Percentiles rank a stretch among this genome's conserved stretches.
Evolutionary conservation across 2,888 invertebrate genomes (phyloP).

Genomic region (Erebia epiphron): DNA sequence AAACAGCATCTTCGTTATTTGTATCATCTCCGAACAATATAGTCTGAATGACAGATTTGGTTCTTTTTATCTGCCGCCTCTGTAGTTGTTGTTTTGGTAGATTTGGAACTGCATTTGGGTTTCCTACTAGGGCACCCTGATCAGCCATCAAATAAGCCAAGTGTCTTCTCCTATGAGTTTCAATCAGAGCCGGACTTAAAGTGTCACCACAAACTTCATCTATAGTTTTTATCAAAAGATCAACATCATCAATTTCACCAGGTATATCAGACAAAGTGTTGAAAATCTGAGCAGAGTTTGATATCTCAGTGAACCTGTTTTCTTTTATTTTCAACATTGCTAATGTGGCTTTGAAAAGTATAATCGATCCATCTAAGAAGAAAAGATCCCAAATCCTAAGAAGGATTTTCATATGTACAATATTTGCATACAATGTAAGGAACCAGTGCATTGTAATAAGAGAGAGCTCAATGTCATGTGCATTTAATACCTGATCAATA

Average conservation of each 20-base stretch:
- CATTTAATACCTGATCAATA: conserved; percentile 94
- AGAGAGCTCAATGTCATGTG: conserved; percentile 97
- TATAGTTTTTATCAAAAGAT: conserved; percentile 90
- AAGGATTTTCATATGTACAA: conserved; percentile 97
- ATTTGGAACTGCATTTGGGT: conserved; percentile 94
- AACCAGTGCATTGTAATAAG: conserved; percentile 99
- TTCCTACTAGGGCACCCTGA: conserved; percentile 95
- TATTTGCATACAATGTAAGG: conserved; percentile 97
- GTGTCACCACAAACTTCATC: conserved; percentile 89
- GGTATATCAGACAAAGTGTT: conserved; percentile 98
- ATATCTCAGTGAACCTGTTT: conserved; percentile 89
- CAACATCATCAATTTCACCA: conserved; percentile 95
- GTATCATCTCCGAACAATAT: conserved; percentile 92
- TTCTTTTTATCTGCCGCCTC: conserved; percentile 93
- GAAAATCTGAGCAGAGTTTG: conserved; percentile 99
- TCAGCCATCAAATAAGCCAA: conserved; percentile 98
- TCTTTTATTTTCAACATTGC: conserved; percentile 95
- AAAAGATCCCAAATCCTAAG: conserved; percentile 98
- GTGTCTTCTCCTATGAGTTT: conserved; percentile 95
- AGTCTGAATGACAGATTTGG: conserved; percentile 94
- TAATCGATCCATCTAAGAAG: conserved; percentile 97
- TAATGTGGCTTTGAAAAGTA: conserved; percentile 96
- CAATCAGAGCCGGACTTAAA: conserved; percentile 91
- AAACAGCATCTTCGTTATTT: conserved; percentile 92
- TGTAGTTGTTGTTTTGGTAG: conserved; percentile 96